These are phyloP conservation scores for Tribolium madens DNA, from an alignment of 1,140 invertebrate species.

Conservation along the genomic window DNA sequence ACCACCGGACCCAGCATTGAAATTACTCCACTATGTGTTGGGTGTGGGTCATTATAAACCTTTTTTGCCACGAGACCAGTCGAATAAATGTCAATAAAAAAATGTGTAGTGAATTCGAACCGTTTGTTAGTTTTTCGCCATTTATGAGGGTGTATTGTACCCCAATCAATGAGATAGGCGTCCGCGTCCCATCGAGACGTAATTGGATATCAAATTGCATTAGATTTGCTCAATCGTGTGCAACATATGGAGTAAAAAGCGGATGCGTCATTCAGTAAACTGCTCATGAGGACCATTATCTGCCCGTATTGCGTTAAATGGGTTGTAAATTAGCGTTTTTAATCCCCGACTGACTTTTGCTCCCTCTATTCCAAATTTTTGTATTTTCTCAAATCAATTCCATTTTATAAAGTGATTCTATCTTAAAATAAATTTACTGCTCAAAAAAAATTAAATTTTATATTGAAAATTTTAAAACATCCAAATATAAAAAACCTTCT, in stretches of 20 bases:
- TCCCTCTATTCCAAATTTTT: slow-evolving; percentile 8
- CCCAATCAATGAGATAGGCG: slow-evolving; percentile 19
- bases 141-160: slow-evolving; percentile 32
- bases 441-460: too few relatives aligned
- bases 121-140: neutral
- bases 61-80: neutral
- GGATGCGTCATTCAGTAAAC: slow-evolving; percentile 44
- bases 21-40: neutral
- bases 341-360: neutral
- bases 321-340: slow-evolving; percentile 32
- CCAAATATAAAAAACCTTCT: too few relatives aligned
- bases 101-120: neutral
- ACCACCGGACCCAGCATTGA: too few relatives aligned
- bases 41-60: neutral
- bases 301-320: slow-evolving; percentile 44
- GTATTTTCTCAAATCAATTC: too few relatives aligned
- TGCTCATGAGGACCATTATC: slow-evolving; percentile 38
- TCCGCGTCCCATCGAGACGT: slow-evolving; percentile 22
- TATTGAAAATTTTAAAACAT: too few relatives aligned
- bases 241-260: slow-evolving; percentile 43
- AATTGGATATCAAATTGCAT: slow-evolving; percentile 46
- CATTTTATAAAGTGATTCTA: too few relatives aligned
- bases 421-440: too few relatives aligned
- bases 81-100: neutral
- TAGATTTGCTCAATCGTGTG: slow-evolving; percentile 44